Evolutionary conservation across 2,113 vertebrate genomes (phyloP).

Genomic region (Ptilonorhynchus violaceus): DNA sequence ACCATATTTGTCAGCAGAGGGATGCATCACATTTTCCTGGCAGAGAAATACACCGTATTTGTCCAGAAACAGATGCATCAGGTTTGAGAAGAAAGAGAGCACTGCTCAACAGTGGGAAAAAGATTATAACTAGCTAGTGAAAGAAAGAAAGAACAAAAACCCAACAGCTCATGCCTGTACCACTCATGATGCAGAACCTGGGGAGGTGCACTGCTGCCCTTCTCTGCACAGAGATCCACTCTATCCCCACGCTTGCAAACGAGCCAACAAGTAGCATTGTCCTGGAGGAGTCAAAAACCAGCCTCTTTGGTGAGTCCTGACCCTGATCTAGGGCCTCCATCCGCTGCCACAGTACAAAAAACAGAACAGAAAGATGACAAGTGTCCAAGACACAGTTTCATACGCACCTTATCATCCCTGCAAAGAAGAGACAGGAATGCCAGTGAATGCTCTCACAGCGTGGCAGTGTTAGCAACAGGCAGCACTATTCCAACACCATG

Average conservation of each 20-base stretch:
- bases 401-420: not conserved
- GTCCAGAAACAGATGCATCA: not conserved
- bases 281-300: not conserved
- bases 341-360: not conserved
- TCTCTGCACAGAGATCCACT: not conserved
- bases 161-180: not conserved
- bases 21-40: slow-evolving; percentile 4
- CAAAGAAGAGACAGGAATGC: not conserved
- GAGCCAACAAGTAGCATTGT: not conserved
- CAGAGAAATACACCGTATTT: not conserved
- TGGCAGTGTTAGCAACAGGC: not conserved
- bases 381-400: not conserved
- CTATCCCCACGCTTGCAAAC: not conserved
- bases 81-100: not conserved
- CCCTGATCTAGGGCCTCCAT: not conserved
- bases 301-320: not conserved
- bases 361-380: not conserved
- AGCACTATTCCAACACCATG: not conserved
- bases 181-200: not conserved
- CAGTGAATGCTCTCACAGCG: not conserved
- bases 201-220: not conserved
- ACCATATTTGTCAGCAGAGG: not conserved
- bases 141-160: not conserved
- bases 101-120: not conserved
- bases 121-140: not conserved